A percentile compares a stretch with the other conserved stretches of the same genome.
phyloP scores from a whole-genome alignment of 2,888 invertebrate genomes.

The Galeruca laticollis region DNA sequence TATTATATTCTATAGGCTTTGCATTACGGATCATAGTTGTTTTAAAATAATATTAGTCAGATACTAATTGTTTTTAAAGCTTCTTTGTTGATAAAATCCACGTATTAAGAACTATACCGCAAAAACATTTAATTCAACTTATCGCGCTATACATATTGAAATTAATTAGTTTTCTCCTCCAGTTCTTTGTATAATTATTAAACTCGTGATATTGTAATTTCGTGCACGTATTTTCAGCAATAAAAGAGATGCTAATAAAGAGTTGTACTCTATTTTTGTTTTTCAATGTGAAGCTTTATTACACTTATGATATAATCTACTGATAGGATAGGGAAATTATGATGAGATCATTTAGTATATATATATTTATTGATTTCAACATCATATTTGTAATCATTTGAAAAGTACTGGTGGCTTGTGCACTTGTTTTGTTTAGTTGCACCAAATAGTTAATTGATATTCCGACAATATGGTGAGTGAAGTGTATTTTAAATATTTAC shows the following conservation, averaged over 20 bases:
- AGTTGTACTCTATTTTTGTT: background rate
- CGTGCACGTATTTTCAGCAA: background rate
- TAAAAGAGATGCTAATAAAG: background rate
- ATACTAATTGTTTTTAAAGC: too few relatives aligned
- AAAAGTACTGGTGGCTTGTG: background rate
- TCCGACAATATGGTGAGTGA: slow-evolving; percentile 17
- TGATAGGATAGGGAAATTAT: slow-evolving; percentile 17
- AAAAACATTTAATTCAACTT: too few relatives aligned
- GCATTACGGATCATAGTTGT: too few relatives aligned
- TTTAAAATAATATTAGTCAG: too few relatives aligned
- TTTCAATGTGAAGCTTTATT: background rate
- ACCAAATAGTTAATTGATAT: background rate
- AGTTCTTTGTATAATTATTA: background rate
- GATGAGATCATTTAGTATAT: slow-evolving; percentile 28
- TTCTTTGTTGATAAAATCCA: too few relatives aligned
- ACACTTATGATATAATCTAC: slow-evolving; percentile 2
- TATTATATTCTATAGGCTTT: too few relatives aligned
- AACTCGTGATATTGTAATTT: background rate
- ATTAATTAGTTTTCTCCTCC: background rate
- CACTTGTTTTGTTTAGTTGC: slow-evolving; percentile 9
- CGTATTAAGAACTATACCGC: too few relatives aligned
- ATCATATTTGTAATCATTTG: slow-evolving; percentile 9
- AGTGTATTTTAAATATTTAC: background rate
- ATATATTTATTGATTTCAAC: slow-evolving; percentile 36
- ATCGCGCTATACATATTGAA: background rate